Percentiles rank a stretch among this genome's conserved stretches.
phyloP scores from a whole-genome alignment of 2,113 vertebrate genomes.

The Donacobius atricapilla region DNA sequence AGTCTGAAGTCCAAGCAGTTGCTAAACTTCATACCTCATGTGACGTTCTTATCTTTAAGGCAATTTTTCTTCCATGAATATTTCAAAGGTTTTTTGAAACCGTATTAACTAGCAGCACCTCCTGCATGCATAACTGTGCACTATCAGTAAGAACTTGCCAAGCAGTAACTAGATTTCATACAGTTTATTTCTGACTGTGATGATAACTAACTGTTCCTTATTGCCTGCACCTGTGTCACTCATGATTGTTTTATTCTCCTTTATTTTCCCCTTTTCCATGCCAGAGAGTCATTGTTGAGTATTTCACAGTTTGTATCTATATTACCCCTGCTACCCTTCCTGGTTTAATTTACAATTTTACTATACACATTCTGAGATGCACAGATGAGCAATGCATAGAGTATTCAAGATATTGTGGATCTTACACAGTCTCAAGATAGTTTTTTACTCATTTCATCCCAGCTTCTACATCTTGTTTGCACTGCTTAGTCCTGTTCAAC shows the following conservation, averaged over 20 bases:
- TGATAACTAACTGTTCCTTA: not conserved
- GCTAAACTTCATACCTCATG: not conserved
- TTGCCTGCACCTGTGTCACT: not conserved
- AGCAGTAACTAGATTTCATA: not conserved
- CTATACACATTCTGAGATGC: not conserved
- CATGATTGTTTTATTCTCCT: not conserved
- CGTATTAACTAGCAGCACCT: not conserved
- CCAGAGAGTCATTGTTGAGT: not conserved
- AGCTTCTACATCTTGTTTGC: not conserved
- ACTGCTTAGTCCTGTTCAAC: not conserved
- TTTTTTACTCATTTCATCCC: not conserved
- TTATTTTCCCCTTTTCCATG: not conserved
- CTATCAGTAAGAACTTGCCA: not conserved
- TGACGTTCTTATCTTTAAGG: not conserved
- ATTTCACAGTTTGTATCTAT: not conserved
- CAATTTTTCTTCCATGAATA: not conserved
- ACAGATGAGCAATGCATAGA: not conserved
- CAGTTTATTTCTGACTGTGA: not conserved
- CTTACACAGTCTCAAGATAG: not conserved
- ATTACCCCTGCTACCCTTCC: not conserved
- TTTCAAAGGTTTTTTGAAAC: not conserved
- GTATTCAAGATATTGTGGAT: not conserved
- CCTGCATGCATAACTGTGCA: not conserved
- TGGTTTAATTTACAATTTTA: not conserved
- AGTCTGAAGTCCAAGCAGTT: not conserved